phyloP scores from a whole-genome alignment of 2,113 vertebrate species.

The Etia nguti region DNA sequence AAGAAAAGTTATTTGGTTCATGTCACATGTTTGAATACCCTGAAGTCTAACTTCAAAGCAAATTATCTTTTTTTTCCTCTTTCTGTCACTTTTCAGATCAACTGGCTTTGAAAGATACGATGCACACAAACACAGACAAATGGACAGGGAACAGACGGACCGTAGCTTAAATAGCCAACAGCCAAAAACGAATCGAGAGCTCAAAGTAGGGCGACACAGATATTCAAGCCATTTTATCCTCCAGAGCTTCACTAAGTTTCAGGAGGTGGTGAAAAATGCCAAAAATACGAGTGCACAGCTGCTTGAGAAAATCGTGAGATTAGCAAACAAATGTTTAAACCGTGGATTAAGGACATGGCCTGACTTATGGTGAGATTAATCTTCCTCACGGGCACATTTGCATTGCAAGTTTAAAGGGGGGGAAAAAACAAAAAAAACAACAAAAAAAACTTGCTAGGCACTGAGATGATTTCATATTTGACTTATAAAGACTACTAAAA shows the following conservation, averaged over 20 bases:
- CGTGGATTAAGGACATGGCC: conserved; percentile 37
- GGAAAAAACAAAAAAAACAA: neutral
- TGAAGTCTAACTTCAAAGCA: neutral
- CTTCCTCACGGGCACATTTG: conserved; percentile 10
- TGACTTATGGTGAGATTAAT: conserved; percentile 43
- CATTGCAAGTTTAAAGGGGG: neutral
- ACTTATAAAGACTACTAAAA: neutral
- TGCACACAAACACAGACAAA: conserved; percentile 1
- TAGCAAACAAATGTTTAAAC: conserved; percentile 48
- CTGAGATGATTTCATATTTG: neutral
- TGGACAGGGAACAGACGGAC: conserved; percentile 7
- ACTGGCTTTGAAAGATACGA: neutral
- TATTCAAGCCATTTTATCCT: conserved; percentile 25
- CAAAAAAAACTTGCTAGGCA: neutral
- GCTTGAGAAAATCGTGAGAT: conserved; percentile 55
- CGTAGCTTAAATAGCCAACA: conserved; percentile 7
- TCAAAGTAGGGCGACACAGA: conserved; percentile 63
- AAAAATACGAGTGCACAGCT: conserved; percentile 33
- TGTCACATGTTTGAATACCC: neutral
- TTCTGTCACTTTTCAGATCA: neutral
- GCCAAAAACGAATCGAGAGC: conserved; percentile 35
- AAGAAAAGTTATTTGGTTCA: neutral
- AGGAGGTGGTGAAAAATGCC: conserved; percentile 11
- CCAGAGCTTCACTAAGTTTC: conserved; percentile 8
- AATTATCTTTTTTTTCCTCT: neutral